These are phyloP conservation scores for Ia io DNA, from an alignment of 2,113 vertebrate genomes.

Conservation along the genomic window DNA sequence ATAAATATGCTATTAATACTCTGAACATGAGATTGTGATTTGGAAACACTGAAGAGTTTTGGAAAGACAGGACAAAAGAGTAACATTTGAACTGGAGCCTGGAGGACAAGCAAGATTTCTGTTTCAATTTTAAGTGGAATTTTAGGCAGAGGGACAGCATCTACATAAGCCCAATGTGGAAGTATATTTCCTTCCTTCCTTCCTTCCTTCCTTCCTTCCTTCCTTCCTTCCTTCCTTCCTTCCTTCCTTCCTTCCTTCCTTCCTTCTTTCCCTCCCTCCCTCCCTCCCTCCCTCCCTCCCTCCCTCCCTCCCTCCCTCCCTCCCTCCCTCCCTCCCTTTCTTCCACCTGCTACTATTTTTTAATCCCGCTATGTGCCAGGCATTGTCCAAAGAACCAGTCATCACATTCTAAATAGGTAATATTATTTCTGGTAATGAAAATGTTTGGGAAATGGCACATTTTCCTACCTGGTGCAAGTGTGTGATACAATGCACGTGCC, in stretches of 20 bases:
- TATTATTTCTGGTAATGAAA: neutral
- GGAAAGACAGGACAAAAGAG: neutral
- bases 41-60: neutral
- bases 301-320: no score
- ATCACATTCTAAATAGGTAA: neutral
- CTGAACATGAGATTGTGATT: neutral
- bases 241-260: no score
- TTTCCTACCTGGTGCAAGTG: neutral
- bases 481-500: neutral
- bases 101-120: neutral
- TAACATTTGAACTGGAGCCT: neutral
- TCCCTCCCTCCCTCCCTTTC: no score
- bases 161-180: neutral
- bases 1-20: neutral
- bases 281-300: no score
- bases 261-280: no score
- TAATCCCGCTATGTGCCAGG: neutral
- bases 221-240: no score
- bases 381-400: neutral
- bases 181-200: neutral
- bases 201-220: no score
- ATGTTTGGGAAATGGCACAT: neutral
- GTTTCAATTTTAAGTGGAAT: neutral
- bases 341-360: neutral
- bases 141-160: neutral